Conservation (phyloP, 2,113 vertebrate genomes). For the Oostethus manadensis region DNA sequence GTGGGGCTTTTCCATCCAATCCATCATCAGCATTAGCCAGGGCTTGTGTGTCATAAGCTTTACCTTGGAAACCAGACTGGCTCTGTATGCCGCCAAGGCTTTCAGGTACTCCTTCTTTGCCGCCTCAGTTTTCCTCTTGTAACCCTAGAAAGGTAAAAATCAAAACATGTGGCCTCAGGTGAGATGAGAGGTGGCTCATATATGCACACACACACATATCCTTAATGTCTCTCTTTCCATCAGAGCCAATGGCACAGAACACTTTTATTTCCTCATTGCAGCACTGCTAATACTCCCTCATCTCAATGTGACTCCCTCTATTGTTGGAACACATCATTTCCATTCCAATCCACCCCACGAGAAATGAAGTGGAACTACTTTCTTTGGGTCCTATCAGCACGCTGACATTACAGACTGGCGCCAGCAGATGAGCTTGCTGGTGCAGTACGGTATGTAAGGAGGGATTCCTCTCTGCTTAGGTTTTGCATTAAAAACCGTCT, state of each 20-base stretch:
- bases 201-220: slow-evolving; percentile 14
- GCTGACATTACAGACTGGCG: slow-evolving; percentile 45
- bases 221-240: slow-evolving; percentile 61
- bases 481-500: slow-evolving; percentile 29
- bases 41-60: slow-evolving; percentile 62
- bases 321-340: slow-evolving; percentile 66
- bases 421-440: slow-evolving; percentile 37
- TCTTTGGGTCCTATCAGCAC: slow-evolving; percentile 40
- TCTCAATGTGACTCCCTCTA: slow-evolving; percentile 65
- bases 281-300: slow-evolving; percentile 66
- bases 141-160: slow-evolving; percentile 74
- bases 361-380: slow-evolving; percentile 67
- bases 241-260: slow-evolving; percentile 67
- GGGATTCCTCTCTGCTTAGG: neutral
- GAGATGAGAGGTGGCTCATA: slow-evolving; percentile 39
- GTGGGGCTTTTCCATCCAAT: slow-evolving; percentile 70
- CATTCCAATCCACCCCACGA: slow-evolving; percentile 69
- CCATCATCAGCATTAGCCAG: slow-evolving; percentile 67
- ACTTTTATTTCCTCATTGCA: slow-evolving; percentile 66
- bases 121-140: slow-evolving; percentile 98
- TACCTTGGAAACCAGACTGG: slow-evolving; percentile 99
- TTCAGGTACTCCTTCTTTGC: slow-evolving; percentile 99
- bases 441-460: neutral
- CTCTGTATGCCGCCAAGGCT: slow-evolving; percentile 94
- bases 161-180: slow-evolving; percentile 45